Percentiles rank a stretch among this genome's conserved stretches.
Conservation (phyloP, 1,140 invertebrate genomes). For the Hypothenemus hampei region DNA sequence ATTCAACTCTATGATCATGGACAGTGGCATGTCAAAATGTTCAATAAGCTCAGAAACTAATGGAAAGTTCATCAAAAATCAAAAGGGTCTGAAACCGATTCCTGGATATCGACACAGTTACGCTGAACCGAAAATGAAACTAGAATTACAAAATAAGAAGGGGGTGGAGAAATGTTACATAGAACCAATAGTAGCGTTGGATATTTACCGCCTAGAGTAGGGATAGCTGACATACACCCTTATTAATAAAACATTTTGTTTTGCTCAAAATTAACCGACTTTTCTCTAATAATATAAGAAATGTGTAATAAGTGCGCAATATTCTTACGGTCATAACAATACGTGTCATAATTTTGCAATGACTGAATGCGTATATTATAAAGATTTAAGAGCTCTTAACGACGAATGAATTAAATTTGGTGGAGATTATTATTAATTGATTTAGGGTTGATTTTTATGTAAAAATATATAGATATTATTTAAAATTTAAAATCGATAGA, state of each 20-base stretch:
- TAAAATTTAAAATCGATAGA: too few relatives aligned
- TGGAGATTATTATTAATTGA: too few relatives aligned
- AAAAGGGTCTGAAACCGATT: constrained; percentile 31
- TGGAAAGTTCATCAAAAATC: constrained; percentile 38
- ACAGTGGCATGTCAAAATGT: constrained; percentile 35
- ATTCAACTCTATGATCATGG: constrained; percentile 14
- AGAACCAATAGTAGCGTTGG: constrained; percentile 42
- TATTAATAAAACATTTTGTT: constrained; percentile 30
- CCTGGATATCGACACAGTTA: constrained; percentile 52
- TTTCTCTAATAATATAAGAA: too few relatives aligned
- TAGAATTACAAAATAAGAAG: constrained; percentile 37
- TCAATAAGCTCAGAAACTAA: constrained; percentile 30
- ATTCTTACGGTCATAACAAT: too few relatives aligned
- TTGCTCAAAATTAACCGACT: not conserved
- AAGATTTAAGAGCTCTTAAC: too few relatives aligned
- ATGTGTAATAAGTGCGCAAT: too few relatives aligned
- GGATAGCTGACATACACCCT: constrained; percentile 45
- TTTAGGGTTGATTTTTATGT: too few relatives aligned
- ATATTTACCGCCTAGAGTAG: constrained; percentile 42
- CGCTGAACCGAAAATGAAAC: constrained; percentile 45
- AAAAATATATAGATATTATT: too few relatives aligned
- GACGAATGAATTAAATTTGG: too few relatives aligned
- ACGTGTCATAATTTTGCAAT: too few relatives aligned
- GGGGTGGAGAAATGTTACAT: constrained; percentile 42
- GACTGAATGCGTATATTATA: too few relatives aligned